Percentiles rank a stretch among this genome's conserved stretches.
Evolutionary conservation across 2,888 invertebrate genomes (phyloP).

Genomic region (Pterostichus niger): DNA sequence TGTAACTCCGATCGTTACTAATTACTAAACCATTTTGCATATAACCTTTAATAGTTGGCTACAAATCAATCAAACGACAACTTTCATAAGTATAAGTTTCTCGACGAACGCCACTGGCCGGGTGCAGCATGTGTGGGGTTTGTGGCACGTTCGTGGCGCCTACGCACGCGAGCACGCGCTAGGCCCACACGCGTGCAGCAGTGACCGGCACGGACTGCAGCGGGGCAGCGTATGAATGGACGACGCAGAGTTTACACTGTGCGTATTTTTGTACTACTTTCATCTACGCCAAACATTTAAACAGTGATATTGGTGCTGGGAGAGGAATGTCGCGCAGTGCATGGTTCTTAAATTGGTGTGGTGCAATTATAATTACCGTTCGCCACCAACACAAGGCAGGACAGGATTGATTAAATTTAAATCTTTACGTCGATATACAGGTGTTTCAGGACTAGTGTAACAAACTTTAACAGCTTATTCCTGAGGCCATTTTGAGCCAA

Average conservation of each 20-base stretch:
- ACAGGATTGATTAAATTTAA: background rate
- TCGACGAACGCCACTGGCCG: constrained; percentile 23
- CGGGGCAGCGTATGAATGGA: constrained; percentile 48
- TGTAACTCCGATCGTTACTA: too few species aligned
- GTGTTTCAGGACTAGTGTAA: too few species aligned
- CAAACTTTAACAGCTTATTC: too few species aligned
- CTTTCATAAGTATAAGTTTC: background rate
- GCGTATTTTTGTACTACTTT: constrained; percentile 55
- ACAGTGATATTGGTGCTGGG: background rate
- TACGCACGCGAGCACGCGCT: constrained; percentile 4
- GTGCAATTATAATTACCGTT: constrained; percentile 29
- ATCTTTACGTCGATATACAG: too few species aligned
- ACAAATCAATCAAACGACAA: too few species aligned
- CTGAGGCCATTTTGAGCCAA: too few species aligned
- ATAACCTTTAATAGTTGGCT: too few species aligned
- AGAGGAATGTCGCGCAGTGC: background rate
- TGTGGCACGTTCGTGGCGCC: constrained; percentile 5
- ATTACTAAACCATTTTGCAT: too few species aligned
- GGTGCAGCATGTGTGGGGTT: constrained; percentile 26
- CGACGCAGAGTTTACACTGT: constrained; percentile 4
- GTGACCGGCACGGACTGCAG: constrained; percentile 14
- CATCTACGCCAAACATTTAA: constrained; percentile 1
- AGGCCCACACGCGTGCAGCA: background rate
- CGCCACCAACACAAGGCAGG: constrained; percentile 6
- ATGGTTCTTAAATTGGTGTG: constrained; percentile 17